Percentiles rank a stretch among this genome's conserved stretches.
Conservation (phyloP, 1,140 invertebrate species). For the Mactra quadrangularis region DNA sequence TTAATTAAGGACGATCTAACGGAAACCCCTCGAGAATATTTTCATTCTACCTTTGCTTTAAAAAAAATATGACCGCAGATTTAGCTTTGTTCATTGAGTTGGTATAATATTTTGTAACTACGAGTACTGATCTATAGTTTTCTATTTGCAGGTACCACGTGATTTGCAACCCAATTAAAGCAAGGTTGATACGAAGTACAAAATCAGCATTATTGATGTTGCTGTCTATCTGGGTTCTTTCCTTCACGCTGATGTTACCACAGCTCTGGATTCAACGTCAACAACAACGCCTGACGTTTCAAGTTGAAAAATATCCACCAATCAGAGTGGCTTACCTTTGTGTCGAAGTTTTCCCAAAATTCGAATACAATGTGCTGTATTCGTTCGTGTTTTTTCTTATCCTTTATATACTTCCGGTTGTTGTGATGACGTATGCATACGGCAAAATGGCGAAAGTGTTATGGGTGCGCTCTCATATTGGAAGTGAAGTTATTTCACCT, state of each 20-base stretch:
- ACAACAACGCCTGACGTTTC: constrained; percentile 67
- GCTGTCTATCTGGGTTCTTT: constrained; percentile 53
- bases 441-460: constrained; percentile 58
- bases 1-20: too few relatives aligned
- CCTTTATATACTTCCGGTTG: constrained; percentile 61
- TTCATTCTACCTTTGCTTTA: too few relatives aligned
- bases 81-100: too few relatives aligned
- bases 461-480: constrained; percentile 62
- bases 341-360: constrained; percentile 80
- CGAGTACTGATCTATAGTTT: too few relatives aligned
- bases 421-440: constrained; percentile 65
- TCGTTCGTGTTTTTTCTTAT: constrained; percentile 84
- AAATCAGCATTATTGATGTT: constrained; percentile 53
- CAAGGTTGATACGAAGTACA: constrained; percentile 58
- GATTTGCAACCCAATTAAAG: constrained; percentile 67
- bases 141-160: constrained; percentile 65
- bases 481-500: constrained; percentile 36
- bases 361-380: constrained; percentile 89
- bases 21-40: too few relatives aligned
- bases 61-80: too few relatives aligned
- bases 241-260: constrained; percentile 60
- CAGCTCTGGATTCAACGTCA: constrained; percentile 61
- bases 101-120: too few relatives aligned
- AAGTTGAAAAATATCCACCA: constrained; percentile 88
- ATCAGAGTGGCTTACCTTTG: constrained; percentile 89